Conservation (phyloP, 2,113 vertebrate species). For the Cyprinodon variegatus region DNA sequence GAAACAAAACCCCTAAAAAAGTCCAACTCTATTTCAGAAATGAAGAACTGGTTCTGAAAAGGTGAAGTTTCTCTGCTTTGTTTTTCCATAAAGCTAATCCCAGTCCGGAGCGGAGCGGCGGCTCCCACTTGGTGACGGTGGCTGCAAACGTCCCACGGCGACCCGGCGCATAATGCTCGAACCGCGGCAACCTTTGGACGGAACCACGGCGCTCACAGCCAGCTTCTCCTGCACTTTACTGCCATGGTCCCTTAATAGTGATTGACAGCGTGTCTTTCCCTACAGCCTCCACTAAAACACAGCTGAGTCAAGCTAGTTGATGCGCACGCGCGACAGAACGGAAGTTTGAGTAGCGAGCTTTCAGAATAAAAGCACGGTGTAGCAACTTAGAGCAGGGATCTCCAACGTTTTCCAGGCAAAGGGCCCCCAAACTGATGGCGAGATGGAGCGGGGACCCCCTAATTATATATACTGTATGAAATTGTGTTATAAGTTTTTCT, state of each 20-base stretch:
- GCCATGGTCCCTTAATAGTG: slow-evolving; percentile 76
- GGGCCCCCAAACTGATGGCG: no score
- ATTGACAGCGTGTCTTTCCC: slow-evolving; percentile 80
- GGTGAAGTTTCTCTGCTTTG: slow-evolving; percentile 65
- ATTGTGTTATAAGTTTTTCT: no score
- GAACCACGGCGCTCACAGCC: slow-evolving; percentile 64
- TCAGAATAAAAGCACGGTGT: slow-evolving; percentile 36
- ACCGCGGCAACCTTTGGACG: slow-evolving; percentile 45
- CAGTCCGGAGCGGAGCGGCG: slow-evolving; percentile 65
- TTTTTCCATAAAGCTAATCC: slow-evolving; percentile 63
- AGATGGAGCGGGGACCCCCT: no score
- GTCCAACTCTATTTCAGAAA: no score
- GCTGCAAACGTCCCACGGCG: slow-evolving; percentile 50
- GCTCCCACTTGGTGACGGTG: slow-evolving; percentile 54
- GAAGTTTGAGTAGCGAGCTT: not conserved
- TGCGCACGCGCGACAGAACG: not conserved
- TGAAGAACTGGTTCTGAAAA: no score
- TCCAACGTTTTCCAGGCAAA: no score
- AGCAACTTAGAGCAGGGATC: no score
- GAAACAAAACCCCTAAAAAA: no score
- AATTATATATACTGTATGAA: no score
- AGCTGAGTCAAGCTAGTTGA: slow-evolving; percentile 36
- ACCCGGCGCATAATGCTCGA: slow-evolving; percentile 66
- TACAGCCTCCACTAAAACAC: slow-evolving; percentile 71
- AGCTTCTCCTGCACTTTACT: slow-evolving; percentile 77